Conservation (phyloP, 2,113 vertebrate genomes). For the Acinonyx jubatus region DNA sequence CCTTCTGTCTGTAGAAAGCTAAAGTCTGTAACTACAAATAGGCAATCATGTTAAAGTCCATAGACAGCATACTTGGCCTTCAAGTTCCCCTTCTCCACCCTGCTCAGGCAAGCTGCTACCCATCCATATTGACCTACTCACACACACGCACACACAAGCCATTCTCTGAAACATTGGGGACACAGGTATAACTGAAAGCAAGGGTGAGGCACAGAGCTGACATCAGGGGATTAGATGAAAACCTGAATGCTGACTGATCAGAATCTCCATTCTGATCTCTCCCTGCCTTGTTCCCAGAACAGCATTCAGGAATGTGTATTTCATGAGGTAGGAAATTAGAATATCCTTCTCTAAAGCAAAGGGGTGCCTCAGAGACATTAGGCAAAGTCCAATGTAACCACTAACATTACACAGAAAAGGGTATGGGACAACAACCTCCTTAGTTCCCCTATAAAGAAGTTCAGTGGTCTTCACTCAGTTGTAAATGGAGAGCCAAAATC, state of each 20-base stretch:
- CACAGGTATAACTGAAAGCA: background rate
- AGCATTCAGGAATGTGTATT: background rate
- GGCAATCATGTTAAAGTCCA: background rate
- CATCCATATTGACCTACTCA: background rate
- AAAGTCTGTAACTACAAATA: background rate
- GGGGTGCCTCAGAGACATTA: background rate
- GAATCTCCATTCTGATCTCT: background rate
- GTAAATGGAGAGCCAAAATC: background rate
- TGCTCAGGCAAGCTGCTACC: background rate
- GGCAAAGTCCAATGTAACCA: accelerated
- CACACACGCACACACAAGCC: background rate
- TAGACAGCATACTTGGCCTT: accelerated
- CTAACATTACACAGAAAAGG: background rate
- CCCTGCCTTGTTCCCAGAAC: background rate
- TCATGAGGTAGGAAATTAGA: background rate
- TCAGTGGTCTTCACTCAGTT: background rate
- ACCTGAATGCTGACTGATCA: background rate
- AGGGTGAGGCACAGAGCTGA: background rate
- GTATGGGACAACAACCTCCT: too few species aligned
- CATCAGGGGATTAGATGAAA: background rate
- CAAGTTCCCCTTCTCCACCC: background rate
- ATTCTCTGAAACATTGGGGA: background rate
- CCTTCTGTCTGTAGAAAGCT: background rate
- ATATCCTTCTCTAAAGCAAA: background rate
- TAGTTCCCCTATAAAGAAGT: background rate